These are phyloP conservation scores for Albula glossodonta DNA, from an alignment of 2,113 vertebrate genomes.

Conservation along the genomic window DNA sequence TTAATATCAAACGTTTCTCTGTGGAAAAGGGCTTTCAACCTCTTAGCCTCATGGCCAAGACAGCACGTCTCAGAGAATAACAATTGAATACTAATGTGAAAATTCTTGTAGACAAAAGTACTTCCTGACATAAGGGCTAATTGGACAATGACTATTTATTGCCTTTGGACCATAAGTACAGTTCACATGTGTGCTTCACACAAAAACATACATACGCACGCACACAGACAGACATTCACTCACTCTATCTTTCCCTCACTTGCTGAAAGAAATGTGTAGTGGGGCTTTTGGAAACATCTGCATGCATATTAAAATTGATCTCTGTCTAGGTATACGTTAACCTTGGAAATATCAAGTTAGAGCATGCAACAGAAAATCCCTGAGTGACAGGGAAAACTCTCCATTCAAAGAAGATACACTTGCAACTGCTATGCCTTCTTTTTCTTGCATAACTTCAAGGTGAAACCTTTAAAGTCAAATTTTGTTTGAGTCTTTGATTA, in stretches of 20 bases:
- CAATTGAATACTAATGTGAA: constrained; percentile 25
- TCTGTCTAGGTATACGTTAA: neutral
- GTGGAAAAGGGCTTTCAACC: constrained; percentile 44
- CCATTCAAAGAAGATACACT: constrained; percentile 5
- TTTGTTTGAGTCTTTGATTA: constrained; percentile 24
- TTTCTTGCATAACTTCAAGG: neutral
- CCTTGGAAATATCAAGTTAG: constrained; percentile 17
- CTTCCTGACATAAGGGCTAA: constrained; percentile 33
- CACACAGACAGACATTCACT: neutral
- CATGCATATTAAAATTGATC: neutral
- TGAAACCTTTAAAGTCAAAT: neutral
- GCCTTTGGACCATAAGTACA: neutral
- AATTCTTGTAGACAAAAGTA: constrained; percentile 28
- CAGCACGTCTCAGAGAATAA: constrained; percentile 32
- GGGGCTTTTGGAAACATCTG: neutral
- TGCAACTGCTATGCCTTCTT: neutral
- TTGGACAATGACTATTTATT: constrained; percentile 11
- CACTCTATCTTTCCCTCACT: neutral
- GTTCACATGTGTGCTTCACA: neutral
- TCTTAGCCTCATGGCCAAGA: constrained; percentile 45
- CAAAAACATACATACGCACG: neutral
- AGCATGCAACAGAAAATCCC: constrained; percentile 22
- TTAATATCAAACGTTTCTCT: constrained; percentile 68
- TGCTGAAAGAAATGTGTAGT: neutral
- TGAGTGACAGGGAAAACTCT: constrained; percentile 2